A percentile compares a stretch with the other conserved stretches of the same genome.
phyloP scores from a whole-genome alignment of 2,888 invertebrate species.

The Drosophila nr. perissopoda region DNA sequence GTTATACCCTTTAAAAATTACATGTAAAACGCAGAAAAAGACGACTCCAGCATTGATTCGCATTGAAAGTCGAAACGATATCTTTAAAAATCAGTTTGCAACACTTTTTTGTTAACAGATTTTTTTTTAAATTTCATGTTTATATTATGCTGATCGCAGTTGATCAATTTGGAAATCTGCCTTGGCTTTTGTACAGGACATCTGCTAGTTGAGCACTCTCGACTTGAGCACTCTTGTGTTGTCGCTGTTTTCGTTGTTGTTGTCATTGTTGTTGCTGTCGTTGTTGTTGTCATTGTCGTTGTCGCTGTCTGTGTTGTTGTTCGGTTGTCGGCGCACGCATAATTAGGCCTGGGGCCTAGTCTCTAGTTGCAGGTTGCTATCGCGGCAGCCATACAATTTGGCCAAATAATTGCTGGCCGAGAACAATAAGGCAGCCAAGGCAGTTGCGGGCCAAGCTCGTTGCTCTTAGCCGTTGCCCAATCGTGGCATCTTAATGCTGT shows the following conservation, averaged over 20 bases:
- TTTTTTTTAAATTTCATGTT: background rate
- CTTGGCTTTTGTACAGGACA: background rate
- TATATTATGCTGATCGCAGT: background rate
- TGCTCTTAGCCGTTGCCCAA: slow-evolving; percentile 46
- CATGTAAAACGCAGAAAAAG: too few relatives aligned
- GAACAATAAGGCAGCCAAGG: slow-evolving; percentile 59
- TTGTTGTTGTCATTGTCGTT: slow-evolving; percentile 24
- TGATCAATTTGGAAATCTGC: background rate
- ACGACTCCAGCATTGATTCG: background rate
- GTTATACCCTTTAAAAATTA: slow-evolving; percentile 9
- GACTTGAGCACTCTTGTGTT: slow-evolving; percentile 4
- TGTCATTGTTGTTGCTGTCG: background rate
- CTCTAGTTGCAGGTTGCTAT: slow-evolving; percentile 39
- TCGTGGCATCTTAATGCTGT: slow-evolving; percentile 75
- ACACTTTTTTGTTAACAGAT: background rate
- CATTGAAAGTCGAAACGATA: background rate
- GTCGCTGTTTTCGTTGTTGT: slow-evolving; percentile 25
- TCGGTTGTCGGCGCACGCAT: slow-evolving; percentile 70
- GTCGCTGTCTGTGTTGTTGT: slow-evolving; percentile 41
- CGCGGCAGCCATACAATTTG: slow-evolving; percentile 42
- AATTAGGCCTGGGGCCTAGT: slow-evolving; percentile 63
- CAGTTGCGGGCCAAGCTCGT: slow-evolving; percentile 15
- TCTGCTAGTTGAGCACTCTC: background rate
- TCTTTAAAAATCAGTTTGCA: background rate
- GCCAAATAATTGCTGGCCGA: slow-evolving; percentile 68